Base-by-base conservation (phyloP, 2,797 vertebrate species). In the Argyrosomus regius region DNA sequence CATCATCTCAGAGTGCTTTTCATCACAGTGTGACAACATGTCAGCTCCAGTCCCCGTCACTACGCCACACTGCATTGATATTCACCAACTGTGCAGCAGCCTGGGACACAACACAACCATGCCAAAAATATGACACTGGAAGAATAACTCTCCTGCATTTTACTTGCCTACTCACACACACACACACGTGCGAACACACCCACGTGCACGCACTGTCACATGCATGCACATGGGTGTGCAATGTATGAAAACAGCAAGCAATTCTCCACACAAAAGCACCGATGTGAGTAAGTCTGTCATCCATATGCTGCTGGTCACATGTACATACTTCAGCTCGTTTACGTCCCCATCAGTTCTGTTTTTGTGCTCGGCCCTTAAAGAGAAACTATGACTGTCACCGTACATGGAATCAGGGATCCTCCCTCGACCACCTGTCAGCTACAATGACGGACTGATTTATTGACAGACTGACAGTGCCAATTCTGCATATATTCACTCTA, bases 1-100 rank as follows among this genome's bases (percentile, higher is more conserved):
- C 94, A 95, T 95, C 95, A 94, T 92, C 92, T 94, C 93, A 94
- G 90, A 92, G 90, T 94, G 94, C 93, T 95, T 95, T 95, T 95
- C 95, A 96, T 96, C 95, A 95, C 91, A 91, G 82, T 81, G 90
- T 94, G 95, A 96, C 95, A 95, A 93, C 82, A 89, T 94, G 95
- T 95, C 95, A 94, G 92, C 95, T 94, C 90, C 87, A 85, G 90
- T 95, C 91, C 88, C 93, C 83, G 84, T 96, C 95, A 96, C 91
- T 84, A 89, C 77, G 78, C 90, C 92, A 91, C 88, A 85, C 84
- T 82, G 89, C 93, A 95, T 94, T 95, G 94, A 95, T 95, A 95
- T 96, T 94, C 92, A 90, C 91, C 90, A 87, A 93, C 90, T 91
- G 92, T 89, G 93, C 91, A 85, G 92, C 89, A 91, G 92, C 85